Conservation (phyloP, 2,888 invertebrate species). For the Alentia gelatinosa region DNA sequence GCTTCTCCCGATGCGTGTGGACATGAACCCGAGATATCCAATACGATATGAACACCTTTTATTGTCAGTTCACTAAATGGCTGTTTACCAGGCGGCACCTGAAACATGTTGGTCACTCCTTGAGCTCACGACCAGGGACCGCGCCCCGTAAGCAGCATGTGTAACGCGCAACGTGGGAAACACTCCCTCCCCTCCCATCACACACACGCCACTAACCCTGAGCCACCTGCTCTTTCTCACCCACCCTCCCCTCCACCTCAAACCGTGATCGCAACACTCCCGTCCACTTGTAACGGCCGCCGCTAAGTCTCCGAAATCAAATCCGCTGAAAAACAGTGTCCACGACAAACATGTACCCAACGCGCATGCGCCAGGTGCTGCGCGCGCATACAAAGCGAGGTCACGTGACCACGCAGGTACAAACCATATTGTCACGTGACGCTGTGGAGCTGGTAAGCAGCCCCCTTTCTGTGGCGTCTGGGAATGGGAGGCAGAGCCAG, state of each 20-base stretch:
- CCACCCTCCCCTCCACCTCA: background rate
- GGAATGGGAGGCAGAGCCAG: too few species aligned
- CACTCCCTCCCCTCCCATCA: background rate
- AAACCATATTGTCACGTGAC: background rate
- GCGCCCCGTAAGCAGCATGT: background rate
- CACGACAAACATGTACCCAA: background rate
- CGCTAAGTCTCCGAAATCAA: background rate
- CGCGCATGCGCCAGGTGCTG: background rate
- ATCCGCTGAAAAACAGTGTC: background rate
- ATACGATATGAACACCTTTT: background rate
- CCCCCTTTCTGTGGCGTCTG: too few species aligned
- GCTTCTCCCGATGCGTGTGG: too few species aligned
- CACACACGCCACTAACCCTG: background rate
- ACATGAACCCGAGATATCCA: background rate
- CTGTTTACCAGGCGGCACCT: background rate
- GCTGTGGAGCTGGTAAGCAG: background rate
- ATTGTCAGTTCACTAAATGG: background rate
- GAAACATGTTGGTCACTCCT: slow-evolving; percentile 17
- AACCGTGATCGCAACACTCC: background rate
- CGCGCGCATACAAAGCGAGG: background rate
- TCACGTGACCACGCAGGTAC: background rate
- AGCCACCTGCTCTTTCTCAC: background rate
- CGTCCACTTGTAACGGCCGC: background rate
- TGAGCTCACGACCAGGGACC: background rate
- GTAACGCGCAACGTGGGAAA: too few species aligned